Base-by-base conservation (phyloP, 2,797 vertebrate species). In the Hemitrygon akajei region DNA sequence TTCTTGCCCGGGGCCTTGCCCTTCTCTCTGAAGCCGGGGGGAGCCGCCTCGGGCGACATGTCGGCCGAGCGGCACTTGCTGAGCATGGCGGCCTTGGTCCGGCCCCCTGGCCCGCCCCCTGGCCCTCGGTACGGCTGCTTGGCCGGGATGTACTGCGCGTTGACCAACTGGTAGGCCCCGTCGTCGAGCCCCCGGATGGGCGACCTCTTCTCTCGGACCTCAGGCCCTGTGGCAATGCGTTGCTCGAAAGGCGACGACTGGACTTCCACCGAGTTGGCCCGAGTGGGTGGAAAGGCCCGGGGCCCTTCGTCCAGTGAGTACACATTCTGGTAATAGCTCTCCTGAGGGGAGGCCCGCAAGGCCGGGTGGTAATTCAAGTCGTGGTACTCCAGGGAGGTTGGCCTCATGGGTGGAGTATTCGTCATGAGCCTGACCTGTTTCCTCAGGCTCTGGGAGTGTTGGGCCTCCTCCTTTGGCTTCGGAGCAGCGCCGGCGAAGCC, bases 101-200 rank as follows among this genome's bases (percentile, higher is more conserved):
- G 80, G 27, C 93, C n/a, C 14, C 56, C 2, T 7, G 94, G 94
- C 93, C 96, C 96, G 2, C 96, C 95, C 20, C 58, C 5, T 3
- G 58, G 56, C 9, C 58, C 76, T 37, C 77, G 56, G 71, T 79
- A 77, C 0, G 94, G 94, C 66, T 95, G 95, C 76, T 97, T 97
- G 20, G 97, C 97, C 0, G 98, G 98, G 93, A 98, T 98, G 94
- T 98, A 98, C 94, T 98, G 97, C 0, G 97, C 97, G 34, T 96
- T 98, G 89, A 98, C 97, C 94, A 98, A 95, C 76, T 96, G 96
- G 76, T 97, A 97, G 6, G 96, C 96, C 2, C 94, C 95, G 0
- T 94, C 95, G 0, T 0, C 66, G 0, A 94, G 94, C 93, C 95
- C 94, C 91, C 95, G 94, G 0, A 95, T 94, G 4, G 96, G 95